phyloP scores from a whole-genome alignment of 2,113 vertebrate species.

The Vombatus ursinus region DNA sequence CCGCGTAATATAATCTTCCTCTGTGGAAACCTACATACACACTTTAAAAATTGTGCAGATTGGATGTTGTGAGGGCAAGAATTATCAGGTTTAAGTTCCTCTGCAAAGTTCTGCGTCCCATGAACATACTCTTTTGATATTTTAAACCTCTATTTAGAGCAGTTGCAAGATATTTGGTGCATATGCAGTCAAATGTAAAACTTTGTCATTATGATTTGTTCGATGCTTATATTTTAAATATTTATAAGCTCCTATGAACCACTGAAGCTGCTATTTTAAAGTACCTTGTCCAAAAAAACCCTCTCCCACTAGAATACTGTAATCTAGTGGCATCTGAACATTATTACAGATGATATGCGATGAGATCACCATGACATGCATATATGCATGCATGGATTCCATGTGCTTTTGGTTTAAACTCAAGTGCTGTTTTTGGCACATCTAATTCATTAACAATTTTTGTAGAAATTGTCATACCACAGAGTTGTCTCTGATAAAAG shows the following conservation, averaged over 20 bases:
- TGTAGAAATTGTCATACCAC: slow-evolving; percentile 43
- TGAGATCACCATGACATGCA: slow-evolving; percentile 28
- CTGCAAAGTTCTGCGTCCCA: slow-evolving; percentile 79
- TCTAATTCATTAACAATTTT: slow-evolving; percentile 41
- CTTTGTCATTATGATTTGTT: slow-evolving; percentile 76
- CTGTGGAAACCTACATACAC: slow-evolving; percentile 68
- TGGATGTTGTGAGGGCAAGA: slow-evolving; percentile 77
- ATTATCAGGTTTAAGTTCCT: slow-evolving; percentile 72
- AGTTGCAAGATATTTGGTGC: slow-evolving; percentile 82
- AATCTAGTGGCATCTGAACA: slow-evolving; percentile 51
- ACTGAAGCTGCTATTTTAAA: slow-evolving; percentile 72
- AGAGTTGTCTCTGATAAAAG: slow-evolving; percentile 35
- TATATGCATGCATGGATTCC: slow-evolving; percentile 29
- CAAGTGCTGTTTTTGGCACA: slow-evolving; percentile 57
- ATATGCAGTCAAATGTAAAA: slow-evolving; percentile 80
- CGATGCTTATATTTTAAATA: slow-evolving; percentile 80
- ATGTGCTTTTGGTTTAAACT: slow-evolving; percentile 67
- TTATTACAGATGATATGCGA: not conserved
- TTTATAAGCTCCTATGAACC: slow-evolving; percentile 73
- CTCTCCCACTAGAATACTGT: slow-evolving; percentile 67
- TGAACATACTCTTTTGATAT: slow-evolving; percentile 79
- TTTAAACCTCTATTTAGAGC: slow-evolving; percentile 84
- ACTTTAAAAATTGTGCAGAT: slow-evolving; percentile 43
- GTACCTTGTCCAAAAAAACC: slow-evolving; percentile 67
- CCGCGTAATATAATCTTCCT: slow-evolving; percentile 72